Base-by-base conservation (phyloP, 1,140 invertebrate species). In the Drosophila ambigua region DNA sequence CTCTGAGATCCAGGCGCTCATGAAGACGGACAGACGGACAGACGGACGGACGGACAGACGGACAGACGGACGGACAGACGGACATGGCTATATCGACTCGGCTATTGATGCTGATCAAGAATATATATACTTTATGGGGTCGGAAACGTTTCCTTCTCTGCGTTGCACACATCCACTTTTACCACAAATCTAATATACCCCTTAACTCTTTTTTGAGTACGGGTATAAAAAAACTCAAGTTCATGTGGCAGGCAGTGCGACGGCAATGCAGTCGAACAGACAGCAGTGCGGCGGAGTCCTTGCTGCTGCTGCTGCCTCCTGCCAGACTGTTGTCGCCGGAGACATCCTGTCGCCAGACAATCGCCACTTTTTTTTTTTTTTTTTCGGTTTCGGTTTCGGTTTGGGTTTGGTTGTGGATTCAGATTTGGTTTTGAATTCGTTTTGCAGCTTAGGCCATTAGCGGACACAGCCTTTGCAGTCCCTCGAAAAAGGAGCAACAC, bases 251-350 rank as follows among this genome's bases (percentile, higher is more conserved):
- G 35, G 77, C 82, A 85, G 51, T 77, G 82, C 35, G 35, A 82
- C 81, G 77, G 72, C 81, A 87, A 75, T 87, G 82, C 69, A 87
- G 68, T 74, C 58, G 68, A 67, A 78, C 72, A 64, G 61, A 62
- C 81, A 61, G 63, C 49, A 62, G 31, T 43, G 46, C 16, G 43
- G 46, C 16, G 43, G 39, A 53, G 41, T 31, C 26, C 11, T 24
- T 6, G 24, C 15, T 26, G 35, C 7, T 28, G 26, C 28, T 9
- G 28, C 63, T 59, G 46, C 35, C 60, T 57, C 50, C 66, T 57
- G 45, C 62, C 46, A 73, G 68, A 50, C 58, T 62, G 51, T 28
- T 39, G 35, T 39, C 35, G 9, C 35, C 35, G 35, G 35, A 60
- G 68, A 71, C 68, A 60, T 50, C 51, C 69, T 64, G 69, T 55